phyloP scores from a whole-genome alignment of 2,888 invertebrate species.

The Chalcis sispes region DNA sequence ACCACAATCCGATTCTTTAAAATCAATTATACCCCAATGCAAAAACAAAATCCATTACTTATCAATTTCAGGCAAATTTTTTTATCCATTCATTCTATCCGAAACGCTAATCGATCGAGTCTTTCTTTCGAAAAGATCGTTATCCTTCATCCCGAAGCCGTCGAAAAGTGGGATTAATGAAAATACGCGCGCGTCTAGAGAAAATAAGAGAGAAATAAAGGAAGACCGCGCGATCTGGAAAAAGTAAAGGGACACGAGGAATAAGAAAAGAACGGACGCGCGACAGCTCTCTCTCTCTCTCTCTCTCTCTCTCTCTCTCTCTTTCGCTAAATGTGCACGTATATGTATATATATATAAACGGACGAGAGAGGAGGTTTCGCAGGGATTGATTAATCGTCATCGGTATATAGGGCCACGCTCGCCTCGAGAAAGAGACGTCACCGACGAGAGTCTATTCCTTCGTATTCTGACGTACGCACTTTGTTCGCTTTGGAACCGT shows the following conservation, averaged over 20 bases:
- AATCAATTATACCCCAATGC: not conserved
- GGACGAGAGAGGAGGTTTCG: constrained; percentile 54
- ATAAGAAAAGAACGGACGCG: constrained; percentile 18
- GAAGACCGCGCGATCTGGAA: not conserved
- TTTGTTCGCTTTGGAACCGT: constrained; percentile 18
- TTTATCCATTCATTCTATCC: constrained; percentile 7
- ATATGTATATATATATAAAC: no score
- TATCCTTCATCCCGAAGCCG: constrained; percentile 36
- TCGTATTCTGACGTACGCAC: constrained; percentile 36
- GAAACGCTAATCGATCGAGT: constrained; percentile 42
- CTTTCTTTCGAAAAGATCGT: constrained; percentile 25
- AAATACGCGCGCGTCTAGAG: constrained; percentile 37
- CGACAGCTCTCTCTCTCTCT: no score
- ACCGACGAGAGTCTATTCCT: constrained; percentile 54
- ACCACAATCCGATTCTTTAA: no score
- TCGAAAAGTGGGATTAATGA: constrained; percentile 57
- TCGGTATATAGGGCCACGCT: constrained; percentile 62
- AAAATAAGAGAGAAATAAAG: constrained; percentile 11
- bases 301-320: no score
- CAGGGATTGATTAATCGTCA: constrained; percentile 67
- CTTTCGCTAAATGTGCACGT: constrained; percentile 54
- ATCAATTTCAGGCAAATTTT: not conserved
- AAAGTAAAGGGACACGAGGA: constrained; percentile 15
- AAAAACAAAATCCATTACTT: not conserved
- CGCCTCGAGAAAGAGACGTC: constrained; percentile 60